Conservation (phyloP, 2,888 invertebrate species). For the Xestia c-nigrum region DNA sequence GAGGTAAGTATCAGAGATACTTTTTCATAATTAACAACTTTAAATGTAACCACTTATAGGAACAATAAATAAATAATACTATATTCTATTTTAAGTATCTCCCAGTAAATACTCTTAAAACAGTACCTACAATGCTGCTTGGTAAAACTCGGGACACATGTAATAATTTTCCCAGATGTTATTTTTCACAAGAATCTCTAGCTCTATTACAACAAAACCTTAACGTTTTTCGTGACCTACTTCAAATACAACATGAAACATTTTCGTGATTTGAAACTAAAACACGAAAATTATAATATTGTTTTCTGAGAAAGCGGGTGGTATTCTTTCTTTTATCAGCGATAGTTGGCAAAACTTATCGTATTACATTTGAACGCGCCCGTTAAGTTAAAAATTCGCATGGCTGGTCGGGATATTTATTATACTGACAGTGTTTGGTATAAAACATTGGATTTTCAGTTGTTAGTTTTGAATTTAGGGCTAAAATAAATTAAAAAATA, state of each 20-base stretch:
- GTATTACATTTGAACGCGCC: slow-evolving; percentile 27
- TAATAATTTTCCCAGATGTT: background rate
- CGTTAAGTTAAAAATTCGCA: slow-evolving; percentile 22
- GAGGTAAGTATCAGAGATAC: background rate
- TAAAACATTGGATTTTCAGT: background rate
- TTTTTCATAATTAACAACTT: background rate
- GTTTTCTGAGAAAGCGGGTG: slow-evolving; percentile 4
- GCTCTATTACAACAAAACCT: slow-evolving; percentile 3
- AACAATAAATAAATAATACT: too few species aligned
- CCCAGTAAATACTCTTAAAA: background rate
- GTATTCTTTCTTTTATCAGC: slow-evolving; percentile 14
- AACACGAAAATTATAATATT: slow-evolving; percentile 23
- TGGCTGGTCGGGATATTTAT: slow-evolving; percentile 30
- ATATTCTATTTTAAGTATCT: background rate
- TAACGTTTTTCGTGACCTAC: slow-evolving; percentile 32
- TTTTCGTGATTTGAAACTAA: slow-evolving; percentile 39
- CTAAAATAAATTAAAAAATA: background rate
- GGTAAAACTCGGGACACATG: background rate
- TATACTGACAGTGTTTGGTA: background rate
- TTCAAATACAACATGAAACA: slow-evolving; percentile 10
- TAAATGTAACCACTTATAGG: background rate
- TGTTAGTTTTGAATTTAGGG: background rate
- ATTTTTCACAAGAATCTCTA: slow-evolving; percentile 19
- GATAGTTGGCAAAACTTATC: slow-evolving; percentile 32
- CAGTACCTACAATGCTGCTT: background rate